Base-by-base conservation (phyloP, 2,113 vertebrate genomes). In the Percopsis transmontana region DNA sequence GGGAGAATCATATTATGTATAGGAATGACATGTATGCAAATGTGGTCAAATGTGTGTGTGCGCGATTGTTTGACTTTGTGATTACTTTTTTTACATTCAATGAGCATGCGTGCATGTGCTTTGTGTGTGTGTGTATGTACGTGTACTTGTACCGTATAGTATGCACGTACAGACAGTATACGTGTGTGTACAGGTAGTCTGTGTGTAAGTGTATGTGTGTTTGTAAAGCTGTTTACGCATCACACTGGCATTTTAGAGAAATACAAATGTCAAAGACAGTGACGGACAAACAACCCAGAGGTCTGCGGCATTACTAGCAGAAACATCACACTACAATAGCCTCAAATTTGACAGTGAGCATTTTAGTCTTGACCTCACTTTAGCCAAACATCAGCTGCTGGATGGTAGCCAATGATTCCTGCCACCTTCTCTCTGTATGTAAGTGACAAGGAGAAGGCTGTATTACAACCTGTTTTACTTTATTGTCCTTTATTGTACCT, bases 1-100 rank as follows among this genome's bases (percentile, higher is more conserved):
- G 52, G 76, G 64, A 78, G 72, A 58, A 57, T 50, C 64, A 76
- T 56, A 62, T n/a, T 33, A 61, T 41, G 1, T 15, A 51, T 57
- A 33, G 12, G 10, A 14, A 16, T 44, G 42, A 12, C 42, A 44
- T 3, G 42, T 44, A 12, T 14, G 15, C 11, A 44, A 44, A 44
- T 44, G 15, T 33, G n/a, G n/a, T n/a, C n/a, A n/a, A n/a, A n/a
- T 64, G 41, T 24, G 24, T 15, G 42, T 45, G 11, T 65, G 21
- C 6, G 12, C 39, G 48, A 38, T 10, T 19, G 13, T 41, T 7
- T 59, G 11, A 7, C 7, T 53, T 7, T 45, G 33, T 33, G 18
- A 21, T 2, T 7, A 48, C 16, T 15, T 8, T 12, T 2, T 47
- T 47, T 19, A n/a, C 40, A 33, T 38, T 14, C 16, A 33, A 60